A percentile compares a stretch with the other conserved stretches of the same genome.
phyloP scores from a whole-genome alignment of 2,888 invertebrate species.

The Chymomyza fuscimana region DNA sequence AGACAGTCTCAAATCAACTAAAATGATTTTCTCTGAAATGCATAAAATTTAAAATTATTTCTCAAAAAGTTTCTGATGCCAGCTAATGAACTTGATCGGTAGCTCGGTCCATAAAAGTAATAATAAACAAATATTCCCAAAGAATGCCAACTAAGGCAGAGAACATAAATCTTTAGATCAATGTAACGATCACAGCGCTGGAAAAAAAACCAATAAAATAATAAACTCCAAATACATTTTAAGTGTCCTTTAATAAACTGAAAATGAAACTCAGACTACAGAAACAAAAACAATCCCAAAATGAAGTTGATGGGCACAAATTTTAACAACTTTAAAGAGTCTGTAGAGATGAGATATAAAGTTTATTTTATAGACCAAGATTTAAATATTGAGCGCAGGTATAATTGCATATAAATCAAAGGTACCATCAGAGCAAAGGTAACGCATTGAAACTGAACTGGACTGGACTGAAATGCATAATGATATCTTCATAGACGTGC shows the following conservation, averaged over 20 bases:
- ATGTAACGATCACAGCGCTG: background rate
- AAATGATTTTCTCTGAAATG: background rate
- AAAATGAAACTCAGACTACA: constrained; percentile 10
- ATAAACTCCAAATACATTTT: constrained; percentile 43
- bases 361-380: constrained; percentile 55
- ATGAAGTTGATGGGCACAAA: background rate
- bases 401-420: constrained; percentile 65
- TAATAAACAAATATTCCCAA: constrained; percentile 7
- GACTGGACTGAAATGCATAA: constrained; percentile 55
- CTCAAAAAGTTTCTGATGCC: background rate
- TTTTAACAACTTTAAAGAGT: constrained; percentile 27
- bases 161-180: constrained; percentile 58
- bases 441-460: background rate
- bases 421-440: constrained; percentile 5
- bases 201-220: constrained; percentile 19
- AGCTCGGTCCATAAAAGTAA: constrained; percentile 19
- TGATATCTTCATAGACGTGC: constrained; percentile 63
- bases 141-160: background rate
- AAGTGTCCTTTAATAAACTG: constrained; percentile 67
- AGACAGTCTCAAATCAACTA: background rate
- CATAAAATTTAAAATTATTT: background rate
- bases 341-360: constrained; percentile 38
- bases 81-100: constrained; percentile 30
- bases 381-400: constrained; percentile 57
- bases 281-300: constrained; percentile 9